Conservation (phyloP, 2,113 vertebrate genomes). For the Suncus etruscus region DNA sequence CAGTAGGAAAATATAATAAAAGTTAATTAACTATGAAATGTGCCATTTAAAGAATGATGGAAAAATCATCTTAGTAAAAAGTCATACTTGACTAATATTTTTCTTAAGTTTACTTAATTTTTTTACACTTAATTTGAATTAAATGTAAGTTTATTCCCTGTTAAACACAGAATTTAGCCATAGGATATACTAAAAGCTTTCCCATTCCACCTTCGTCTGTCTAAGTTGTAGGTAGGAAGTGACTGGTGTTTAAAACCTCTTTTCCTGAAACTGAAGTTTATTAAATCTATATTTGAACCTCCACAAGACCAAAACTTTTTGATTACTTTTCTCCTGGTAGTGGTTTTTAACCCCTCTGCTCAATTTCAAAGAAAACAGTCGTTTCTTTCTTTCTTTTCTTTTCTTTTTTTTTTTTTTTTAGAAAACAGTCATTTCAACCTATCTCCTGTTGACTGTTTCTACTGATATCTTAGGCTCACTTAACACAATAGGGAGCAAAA, state of each 20-base stretch:
- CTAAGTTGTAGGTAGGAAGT: conserved; percentile 40
- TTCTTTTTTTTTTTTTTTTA: too few species aligned
- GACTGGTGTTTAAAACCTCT: conserved; percentile 37
- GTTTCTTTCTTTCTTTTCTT: conserved; percentile 24
- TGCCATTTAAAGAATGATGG: conserved; percentile 42
- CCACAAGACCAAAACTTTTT: conserved; percentile 34
- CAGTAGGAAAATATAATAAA: conserved; percentile 44
- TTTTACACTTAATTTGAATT: conserved; percentile 52
- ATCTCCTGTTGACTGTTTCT: conserved; percentile 23
- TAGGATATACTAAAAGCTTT: conserved; percentile 44
- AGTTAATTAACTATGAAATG: conserved; percentile 60
- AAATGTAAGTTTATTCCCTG: conserved; percentile 2
- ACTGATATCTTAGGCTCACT: conserved; percentile 38
- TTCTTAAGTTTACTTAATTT: conserved; percentile 59
- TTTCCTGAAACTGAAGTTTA: conserved; percentile 47
- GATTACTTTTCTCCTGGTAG: conserved; percentile 45
- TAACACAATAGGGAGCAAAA: conserved; percentile 52
- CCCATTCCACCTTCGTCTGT: conserved; percentile 5
- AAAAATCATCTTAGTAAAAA: conserved; percentile 63
- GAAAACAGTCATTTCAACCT: background rate
- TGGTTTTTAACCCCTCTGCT: background rate
- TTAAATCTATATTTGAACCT: conserved; percentile 38
- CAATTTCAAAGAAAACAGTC: conserved; percentile 43
- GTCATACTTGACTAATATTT: conserved; percentile 35
- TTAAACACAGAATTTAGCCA: conserved; percentile 63